Evolutionary conservation across 2,113 vertebrate species (phyloP).

Genomic region (Corythoichthys haematopterus): DNA sequence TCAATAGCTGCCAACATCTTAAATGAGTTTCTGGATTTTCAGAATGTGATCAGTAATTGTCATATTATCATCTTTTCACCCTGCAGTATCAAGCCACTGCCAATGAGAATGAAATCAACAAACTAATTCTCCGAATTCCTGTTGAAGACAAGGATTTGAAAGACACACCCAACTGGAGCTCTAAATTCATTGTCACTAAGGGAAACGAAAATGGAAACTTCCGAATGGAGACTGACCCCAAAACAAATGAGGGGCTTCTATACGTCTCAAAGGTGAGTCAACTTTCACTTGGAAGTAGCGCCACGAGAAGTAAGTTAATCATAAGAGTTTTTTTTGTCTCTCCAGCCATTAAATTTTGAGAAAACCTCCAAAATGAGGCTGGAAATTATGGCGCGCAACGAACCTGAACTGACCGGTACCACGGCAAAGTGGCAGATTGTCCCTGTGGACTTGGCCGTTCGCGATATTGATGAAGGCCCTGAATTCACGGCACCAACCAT

Average conservation of each 20-base stretch:
- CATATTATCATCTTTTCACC: neutral
- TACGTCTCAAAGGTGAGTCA: slow-evolving; percentile 79
- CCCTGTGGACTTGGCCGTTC: slow-evolving; percentile 70
- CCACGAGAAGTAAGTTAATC: neutral
- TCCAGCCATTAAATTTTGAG: slow-evolving; percentile 81
- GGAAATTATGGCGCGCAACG: slow-evolving; percentile 75
- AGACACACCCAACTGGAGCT: slow-evolving; percentile 72
- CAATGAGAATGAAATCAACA: slow-evolving; percentile 75
- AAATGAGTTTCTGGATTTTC: neutral
- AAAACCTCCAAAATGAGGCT: slow-evolving; percentile 54
- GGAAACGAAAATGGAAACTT: slow-evolving; percentile 83
- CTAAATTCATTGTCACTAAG: slow-evolving; percentile 75
- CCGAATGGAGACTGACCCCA: slow-evolving; percentile 77
- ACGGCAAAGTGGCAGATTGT: slow-evolving; percentile 59
- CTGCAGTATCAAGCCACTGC: slow-evolving; percentile 71
- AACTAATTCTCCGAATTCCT: slow-evolving; percentile 74
- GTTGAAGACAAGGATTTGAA: slow-evolving; percentile 77
- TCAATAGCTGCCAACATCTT: neutral
- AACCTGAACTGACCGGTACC: slow-evolving; percentile 68
- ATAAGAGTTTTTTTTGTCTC: neutral
- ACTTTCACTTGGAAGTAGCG: neutral
- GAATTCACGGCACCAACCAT: slow-evolving; percentile 72
- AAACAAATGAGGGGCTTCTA: slow-evolving; percentile 81
- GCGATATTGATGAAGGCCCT: slow-evolving; percentile 79
- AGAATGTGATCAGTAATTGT: neutral